phyloP scores from a whole-genome alignment of 2,888 invertebrate species.

The Sicus ferrugineus region DNA sequence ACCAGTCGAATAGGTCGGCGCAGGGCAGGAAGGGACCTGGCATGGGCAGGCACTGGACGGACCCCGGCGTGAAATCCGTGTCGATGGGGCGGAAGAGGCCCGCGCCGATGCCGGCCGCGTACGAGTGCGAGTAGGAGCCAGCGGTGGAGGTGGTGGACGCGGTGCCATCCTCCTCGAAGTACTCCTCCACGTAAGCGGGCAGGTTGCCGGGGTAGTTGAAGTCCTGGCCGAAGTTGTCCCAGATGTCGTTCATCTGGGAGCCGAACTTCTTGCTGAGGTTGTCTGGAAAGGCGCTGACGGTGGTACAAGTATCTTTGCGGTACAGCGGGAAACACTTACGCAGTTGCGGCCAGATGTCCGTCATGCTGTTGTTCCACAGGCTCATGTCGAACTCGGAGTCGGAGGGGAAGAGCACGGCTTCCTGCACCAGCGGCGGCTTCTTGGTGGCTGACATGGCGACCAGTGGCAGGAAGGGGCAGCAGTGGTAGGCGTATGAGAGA shows the following conservation, averaged over 20 bases:
- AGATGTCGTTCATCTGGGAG: slow-evolving; percentile 73
- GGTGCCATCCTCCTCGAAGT: slow-evolving; percentile 70
- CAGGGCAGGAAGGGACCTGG: slow-evolving; percentile 95
- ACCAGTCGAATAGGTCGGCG: slow-evolving; percentile 96
- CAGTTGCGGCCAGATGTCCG: slow-evolving; percentile 84
- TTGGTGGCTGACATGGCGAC: slow-evolving; percentile 68
- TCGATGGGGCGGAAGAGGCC: slow-evolving; percentile 58
- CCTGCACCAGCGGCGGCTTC: slow-evolving; percentile 66
- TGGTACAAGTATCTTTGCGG: background rate
- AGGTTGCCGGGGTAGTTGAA: slow-evolving; percentile 75
- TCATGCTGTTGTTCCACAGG: slow-evolving; percentile 80
- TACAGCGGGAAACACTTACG: slow-evolving; percentile 69
- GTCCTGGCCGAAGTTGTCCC: slow-evolving; percentile 75
- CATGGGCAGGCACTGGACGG: slow-evolving; percentile 78
- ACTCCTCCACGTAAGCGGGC: slow-evolving; percentile 76
- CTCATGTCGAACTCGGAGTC: slow-evolving; percentile 76
- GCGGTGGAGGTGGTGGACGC: slow-evolving; percentile 40
- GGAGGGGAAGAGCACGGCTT: slow-evolving; percentile 75
- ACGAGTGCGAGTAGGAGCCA: slow-evolving; percentile 36
- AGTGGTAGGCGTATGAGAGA: slow-evolving; percentile 94
- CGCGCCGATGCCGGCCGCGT: slow-evolving; percentile 44
- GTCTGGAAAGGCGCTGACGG: slow-evolving; percentile 64
- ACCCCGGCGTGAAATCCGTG: slow-evolving; percentile 57
- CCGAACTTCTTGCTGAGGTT: slow-evolving; percentile 78
- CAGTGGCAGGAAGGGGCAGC: slow-evolving; percentile 85